Evolutionary conservation across 2,888 invertebrate species (phyloP).

Genomic region (Lobophora halterata): DNA sequence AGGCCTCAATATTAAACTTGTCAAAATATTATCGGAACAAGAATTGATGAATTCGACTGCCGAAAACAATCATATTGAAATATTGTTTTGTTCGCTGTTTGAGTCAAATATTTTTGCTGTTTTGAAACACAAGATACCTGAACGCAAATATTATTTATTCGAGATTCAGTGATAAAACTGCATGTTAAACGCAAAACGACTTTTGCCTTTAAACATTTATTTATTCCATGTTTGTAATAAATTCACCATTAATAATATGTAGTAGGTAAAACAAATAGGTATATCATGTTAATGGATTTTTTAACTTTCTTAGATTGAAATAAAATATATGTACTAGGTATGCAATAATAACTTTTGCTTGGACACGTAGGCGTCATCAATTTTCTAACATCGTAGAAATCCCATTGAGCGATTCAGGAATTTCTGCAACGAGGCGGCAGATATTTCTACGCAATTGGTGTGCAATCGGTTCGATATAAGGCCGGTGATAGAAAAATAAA

Average conservation of each 20-base stretch:
- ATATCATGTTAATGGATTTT: too few species aligned
- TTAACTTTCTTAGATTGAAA: too few species aligned
- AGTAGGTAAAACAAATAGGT: too few species aligned
- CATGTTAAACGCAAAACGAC: too few species aligned
- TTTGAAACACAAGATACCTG: not conserved
- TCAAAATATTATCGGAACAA: slow-evolving; percentile 10
- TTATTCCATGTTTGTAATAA: too few species aligned
- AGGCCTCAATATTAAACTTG: slow-evolving; percentile 7
- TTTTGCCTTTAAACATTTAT: too few species aligned
- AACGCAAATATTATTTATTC: too few species aligned
- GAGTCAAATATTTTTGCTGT: slow-evolving; percentile 2
- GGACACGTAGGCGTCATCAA: slow-evolving; percentile 24
- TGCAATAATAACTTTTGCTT: slow-evolving; percentile 15
- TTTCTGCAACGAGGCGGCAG: slow-evolving; percentile 23
- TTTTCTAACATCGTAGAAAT: slow-evolving; percentile 31
- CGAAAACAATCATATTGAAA: slow-evolving; percentile 6
- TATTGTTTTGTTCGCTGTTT: slow-evolving; percentile 6
- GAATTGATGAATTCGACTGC: slow-evolving; percentile 16
- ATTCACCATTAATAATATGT: too few species aligned
- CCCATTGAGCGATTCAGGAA: slow-evolving; percentile 30
- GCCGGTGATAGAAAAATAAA: not conserved
- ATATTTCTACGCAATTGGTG: slow-evolving; percentile 31
- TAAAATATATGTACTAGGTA: too few species aligned
- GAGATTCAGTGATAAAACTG: too few species aligned
- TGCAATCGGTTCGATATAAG: slow-evolving; percentile 1